Percentiles rank a stretch among this genome's conserved stretches.
These are phyloP conservation scores for Drosophila sechellia DNA, from an alignment of 1,140 invertebrate species.

Conservation along the genomic window DNA sequence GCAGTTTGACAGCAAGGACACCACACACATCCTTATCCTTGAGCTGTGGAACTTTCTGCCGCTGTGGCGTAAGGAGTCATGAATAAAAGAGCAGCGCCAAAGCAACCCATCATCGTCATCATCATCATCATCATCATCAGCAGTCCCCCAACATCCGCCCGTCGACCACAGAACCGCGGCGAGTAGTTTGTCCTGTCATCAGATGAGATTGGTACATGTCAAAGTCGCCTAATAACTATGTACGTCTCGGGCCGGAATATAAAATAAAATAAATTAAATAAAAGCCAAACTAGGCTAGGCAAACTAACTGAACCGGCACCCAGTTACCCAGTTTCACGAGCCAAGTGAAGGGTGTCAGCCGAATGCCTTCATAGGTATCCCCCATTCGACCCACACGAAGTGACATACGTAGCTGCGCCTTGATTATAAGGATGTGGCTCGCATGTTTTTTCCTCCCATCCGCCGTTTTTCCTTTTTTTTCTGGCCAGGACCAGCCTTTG, in stretches of 20 bases:
- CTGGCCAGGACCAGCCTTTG: conserved; percentile 1
- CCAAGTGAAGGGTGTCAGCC: background rate
- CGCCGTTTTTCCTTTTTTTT: background rate
- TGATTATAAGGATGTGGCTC: conserved; percentile 28
- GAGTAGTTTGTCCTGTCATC: conserved; percentile 1
- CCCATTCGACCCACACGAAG: background rate
- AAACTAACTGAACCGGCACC: background rate
- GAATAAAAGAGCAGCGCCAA: conserved; percentile 40
- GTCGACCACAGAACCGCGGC: background rate
- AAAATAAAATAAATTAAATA: conserved; percentile 45
- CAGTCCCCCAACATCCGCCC: background rate
- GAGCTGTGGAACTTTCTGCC: conserved; percentile 23
- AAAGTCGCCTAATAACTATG: background rate
- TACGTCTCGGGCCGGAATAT: background rate
- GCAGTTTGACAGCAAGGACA: background rate
- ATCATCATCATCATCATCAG: conserved; percentile 7
- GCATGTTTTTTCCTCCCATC: background rate
- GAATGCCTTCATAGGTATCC: background rate
- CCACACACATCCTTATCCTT: background rate
- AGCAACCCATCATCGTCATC: conserved; percentile 11
- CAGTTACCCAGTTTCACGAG: background rate
- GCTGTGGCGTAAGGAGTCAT: conserved; percentile 47
- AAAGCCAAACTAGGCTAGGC: conserved; percentile 9
- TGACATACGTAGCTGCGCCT: background rate
- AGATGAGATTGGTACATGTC: conserved; percentile 5